phyloP scores from a whole-genome alignment of 2,797 vertebrate genomes.

The Brachyrhaphis roseni region DNA sequence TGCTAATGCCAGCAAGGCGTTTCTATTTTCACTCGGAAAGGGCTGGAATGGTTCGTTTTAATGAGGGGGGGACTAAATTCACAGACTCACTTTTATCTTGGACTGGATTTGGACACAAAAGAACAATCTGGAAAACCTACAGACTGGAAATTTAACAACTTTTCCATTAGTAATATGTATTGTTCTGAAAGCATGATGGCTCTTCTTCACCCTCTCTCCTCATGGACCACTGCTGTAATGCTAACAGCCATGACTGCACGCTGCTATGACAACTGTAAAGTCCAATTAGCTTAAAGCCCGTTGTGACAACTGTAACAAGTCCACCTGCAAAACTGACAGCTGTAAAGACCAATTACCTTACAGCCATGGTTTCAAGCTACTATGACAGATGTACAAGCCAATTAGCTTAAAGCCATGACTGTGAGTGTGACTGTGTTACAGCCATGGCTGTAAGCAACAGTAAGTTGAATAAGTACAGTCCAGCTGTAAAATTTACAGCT shows the following conservation, averaged over 20 bases:
- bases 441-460: no score
- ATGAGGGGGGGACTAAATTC: constrained; percentile 49
- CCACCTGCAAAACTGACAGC: no score
- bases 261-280: not conserved
- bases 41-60: constrained; percentile 80
- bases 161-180: constrained; percentile 69
- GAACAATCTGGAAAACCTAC: not conserved
- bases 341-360: no score
- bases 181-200: constrained; percentile 83
- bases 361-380: no score
- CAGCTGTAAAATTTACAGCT: not conserved
- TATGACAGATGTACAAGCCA: no score
- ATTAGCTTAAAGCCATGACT: no score
- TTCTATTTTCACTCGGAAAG: constrained; percentile 79
- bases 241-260: no score
- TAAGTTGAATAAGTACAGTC: not conserved
- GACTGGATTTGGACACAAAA: constrained; percentile 47
- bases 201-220: constrained; percentile 64
- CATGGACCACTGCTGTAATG: constrained; percentile 42
- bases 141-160: constrained; percentile 58
- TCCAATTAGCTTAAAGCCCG: no score
- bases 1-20: constrained; percentile 83
- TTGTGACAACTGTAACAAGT: no score
- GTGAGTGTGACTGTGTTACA: no score
- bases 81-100: constrained; percentile 68